Conservation (phyloP, 37 sponge, comb jelly and placozoan species). For the Hexactinellida sp. region DNA sequence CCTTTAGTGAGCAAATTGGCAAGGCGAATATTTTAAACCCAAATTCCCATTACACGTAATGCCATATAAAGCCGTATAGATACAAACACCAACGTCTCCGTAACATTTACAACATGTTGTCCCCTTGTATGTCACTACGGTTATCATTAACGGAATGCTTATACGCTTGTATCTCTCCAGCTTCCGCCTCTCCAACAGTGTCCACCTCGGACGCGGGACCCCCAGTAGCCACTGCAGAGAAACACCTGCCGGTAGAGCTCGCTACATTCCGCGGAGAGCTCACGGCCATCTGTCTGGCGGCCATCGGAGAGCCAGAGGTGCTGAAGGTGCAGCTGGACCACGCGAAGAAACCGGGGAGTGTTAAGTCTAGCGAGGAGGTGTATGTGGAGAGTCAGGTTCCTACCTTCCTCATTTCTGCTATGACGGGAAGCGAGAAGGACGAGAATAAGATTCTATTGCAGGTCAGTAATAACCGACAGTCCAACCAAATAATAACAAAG, state of each 20-base stretch:
- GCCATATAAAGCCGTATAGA: too few species aligned
- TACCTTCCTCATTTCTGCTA: conserved; percentile 4
- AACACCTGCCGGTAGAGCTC: not conserved
- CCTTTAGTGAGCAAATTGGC: too few species aligned
- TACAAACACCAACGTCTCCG: too few species aligned
- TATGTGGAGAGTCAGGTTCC: not conserved
- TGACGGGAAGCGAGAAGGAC: not conserved
- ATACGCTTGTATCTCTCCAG: not conserved
- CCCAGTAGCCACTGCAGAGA: not conserved
- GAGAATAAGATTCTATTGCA: not conserved
- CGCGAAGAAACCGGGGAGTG: not conserved
- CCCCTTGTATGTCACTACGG: too few species aligned
- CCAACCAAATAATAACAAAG: too few species aligned
- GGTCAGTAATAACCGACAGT: too few species aligned
- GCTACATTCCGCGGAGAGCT: not conserved
- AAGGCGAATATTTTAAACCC: too few species aligned
- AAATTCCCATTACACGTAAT: too few species aligned
- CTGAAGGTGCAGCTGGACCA: not conserved
- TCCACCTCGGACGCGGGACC: not conserved
- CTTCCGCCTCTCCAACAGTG: not conserved
- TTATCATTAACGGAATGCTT: too few species aligned
- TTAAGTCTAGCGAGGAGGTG: not conserved
- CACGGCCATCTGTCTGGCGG: not conserved
- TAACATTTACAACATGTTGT: too few species aligned
- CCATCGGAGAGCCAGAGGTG: not conserved